These are phyloP conservation scores for Rhinophrynus dorsalis DNA, from an alignment of 2,797 vertebrate genomes.

Conservation along the genomic window DNA sequence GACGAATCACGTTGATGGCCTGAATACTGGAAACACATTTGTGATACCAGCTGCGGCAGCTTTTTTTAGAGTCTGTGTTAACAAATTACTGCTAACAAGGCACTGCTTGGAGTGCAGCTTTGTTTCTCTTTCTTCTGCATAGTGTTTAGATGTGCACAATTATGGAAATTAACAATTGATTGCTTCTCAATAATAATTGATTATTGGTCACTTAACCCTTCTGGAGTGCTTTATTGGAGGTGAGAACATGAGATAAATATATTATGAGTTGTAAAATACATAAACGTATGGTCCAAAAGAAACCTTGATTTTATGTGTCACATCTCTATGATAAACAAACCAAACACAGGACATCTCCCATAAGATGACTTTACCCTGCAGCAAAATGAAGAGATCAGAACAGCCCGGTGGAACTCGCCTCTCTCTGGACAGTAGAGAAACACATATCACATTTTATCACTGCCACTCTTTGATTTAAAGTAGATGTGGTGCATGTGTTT, in stretches of 20 bases:
- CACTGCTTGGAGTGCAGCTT: conserved; percentile 83
- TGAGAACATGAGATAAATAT: conserved; percentile 73
- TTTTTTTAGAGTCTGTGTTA: conserved; percentile 90
- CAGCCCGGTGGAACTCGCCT: conserved; percentile 71
- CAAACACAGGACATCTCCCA: conserved; percentile 77
- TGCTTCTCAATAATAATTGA: conserved; percentile 85
- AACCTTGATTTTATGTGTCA: conserved; percentile 71
- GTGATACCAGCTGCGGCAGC: conserved; percentile 92
- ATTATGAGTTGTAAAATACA: conserved; percentile 58
- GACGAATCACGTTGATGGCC: conserved; percentile 85
- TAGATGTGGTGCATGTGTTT: conserved; percentile 71
- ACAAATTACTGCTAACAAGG: conserved; percentile 85
- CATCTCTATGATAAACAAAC: conserved; percentile 84
- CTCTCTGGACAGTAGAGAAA: conserved; percentile 74
- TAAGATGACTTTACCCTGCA: conserved; percentile 72
- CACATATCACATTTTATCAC: conserved; percentile 81
- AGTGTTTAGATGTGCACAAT: conserved; percentile 95
- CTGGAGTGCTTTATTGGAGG: conserved; percentile 66
- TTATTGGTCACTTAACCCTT: conserved; percentile 81
- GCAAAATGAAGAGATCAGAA: conserved; percentile 81
- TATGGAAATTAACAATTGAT: conserved; percentile 92
- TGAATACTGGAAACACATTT: conserved; percentile 88
- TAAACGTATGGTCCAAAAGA: conserved; percentile 66
- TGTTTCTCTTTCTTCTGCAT: conserved; percentile 85
- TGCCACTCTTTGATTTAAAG: conserved; percentile 73